Evolutionary conservation across 2,797 vertebrate species (phyloP).

Genomic region (Falco novaeseelandiae): DNA sequence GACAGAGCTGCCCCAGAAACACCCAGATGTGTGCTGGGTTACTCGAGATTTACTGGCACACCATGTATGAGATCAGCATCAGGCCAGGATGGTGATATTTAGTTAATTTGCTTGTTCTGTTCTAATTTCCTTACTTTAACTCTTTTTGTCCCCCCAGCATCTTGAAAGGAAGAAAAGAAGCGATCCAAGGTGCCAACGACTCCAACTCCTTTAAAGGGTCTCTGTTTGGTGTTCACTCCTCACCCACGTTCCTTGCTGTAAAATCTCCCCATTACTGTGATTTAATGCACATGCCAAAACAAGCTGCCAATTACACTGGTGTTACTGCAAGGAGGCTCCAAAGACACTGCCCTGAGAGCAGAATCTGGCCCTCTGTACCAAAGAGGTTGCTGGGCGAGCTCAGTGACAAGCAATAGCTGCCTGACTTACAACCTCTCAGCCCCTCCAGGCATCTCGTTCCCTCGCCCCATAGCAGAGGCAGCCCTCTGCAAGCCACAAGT

Average conservation of each 20-base stretch:
- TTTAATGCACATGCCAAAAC: neutral
- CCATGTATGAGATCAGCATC: neutral
- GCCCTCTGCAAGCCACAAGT: neutral
- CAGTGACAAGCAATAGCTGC: neutral
- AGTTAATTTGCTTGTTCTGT: slow-evolving; percentile 11
- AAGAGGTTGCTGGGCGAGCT: neutral
- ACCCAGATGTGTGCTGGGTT: slow-evolving; percentile 26
- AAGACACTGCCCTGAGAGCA: neutral
- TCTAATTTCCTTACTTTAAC: slow-evolving; percentile 45
- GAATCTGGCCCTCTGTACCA: neutral
- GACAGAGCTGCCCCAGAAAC: slow-evolving; percentile 35
- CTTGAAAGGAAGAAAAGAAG: slow-evolving; percentile 15
- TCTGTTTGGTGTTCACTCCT: neutral
- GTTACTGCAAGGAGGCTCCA: neutral
- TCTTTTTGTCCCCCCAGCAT: neutral
- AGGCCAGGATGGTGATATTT: neutral
- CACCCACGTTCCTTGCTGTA: neutral
- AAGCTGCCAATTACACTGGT: neutral
- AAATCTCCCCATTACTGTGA: neutral
- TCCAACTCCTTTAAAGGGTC: neutral
- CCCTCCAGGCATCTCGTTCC: neutral
- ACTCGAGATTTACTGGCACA: slow-evolving; percentile 14
- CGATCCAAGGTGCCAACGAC: neutral
- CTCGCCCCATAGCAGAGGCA: neutral
- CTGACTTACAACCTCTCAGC: neutral